Percentiles rank a stretch among this genome's conserved stretches.
phyloP scores from a whole-genome alignment of 2,888 invertebrate genomes.

The Aquatica leii region DNA sequence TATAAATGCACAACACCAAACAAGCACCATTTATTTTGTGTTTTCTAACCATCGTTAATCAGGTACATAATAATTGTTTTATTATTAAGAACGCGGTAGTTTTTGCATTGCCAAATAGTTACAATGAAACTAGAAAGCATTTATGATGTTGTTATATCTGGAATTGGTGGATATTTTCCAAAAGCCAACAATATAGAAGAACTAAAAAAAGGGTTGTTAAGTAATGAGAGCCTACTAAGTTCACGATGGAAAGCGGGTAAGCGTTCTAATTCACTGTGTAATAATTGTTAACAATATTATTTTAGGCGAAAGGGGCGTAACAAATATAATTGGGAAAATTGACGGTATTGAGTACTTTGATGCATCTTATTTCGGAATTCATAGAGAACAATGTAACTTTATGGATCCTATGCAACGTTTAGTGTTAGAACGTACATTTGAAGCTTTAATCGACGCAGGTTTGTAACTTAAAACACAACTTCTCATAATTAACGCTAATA shows the following conservation, averaged over 20 bases:
- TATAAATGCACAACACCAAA: too few species aligned
- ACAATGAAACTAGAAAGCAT: slow-evolving; percentile 26
- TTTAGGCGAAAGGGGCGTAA: slow-evolving; percentile 55
- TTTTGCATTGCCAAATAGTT: too few species aligned
- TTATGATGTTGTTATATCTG: slow-evolving; percentile 61
- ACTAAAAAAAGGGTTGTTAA: slow-evolving; percentile 65
- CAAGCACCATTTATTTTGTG: too few species aligned
- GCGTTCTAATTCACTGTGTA: slow-evolving; percentile 2
- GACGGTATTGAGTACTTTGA: slow-evolving; percentile 57
- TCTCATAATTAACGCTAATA: too few species aligned
- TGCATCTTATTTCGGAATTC: slow-evolving; percentile 62
- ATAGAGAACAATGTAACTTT: slow-evolving; percentile 59
- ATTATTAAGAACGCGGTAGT: too few species aligned
- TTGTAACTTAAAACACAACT: slow-evolving; percentile 25
- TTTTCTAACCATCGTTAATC: too few species aligned
- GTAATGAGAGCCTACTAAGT: slow-evolving; percentile 52
- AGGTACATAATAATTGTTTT: too few species aligned
- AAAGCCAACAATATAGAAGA: slow-evolving; percentile 68
- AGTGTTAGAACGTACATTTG: slow-evolving; percentile 59
- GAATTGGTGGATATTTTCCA: slow-evolving; percentile 66
- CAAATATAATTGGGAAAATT: slow-evolving; percentile 56
- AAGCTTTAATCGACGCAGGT: slow-evolving; percentile 63
- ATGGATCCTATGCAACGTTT: slow-evolving; percentile 63
- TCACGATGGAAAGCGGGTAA: slow-evolving; percentile 56
- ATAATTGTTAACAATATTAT: neutral